phyloP scores from a whole-genome alignment of 2,888 invertebrate species.

The Phlogophora meticulosa region DNA sequence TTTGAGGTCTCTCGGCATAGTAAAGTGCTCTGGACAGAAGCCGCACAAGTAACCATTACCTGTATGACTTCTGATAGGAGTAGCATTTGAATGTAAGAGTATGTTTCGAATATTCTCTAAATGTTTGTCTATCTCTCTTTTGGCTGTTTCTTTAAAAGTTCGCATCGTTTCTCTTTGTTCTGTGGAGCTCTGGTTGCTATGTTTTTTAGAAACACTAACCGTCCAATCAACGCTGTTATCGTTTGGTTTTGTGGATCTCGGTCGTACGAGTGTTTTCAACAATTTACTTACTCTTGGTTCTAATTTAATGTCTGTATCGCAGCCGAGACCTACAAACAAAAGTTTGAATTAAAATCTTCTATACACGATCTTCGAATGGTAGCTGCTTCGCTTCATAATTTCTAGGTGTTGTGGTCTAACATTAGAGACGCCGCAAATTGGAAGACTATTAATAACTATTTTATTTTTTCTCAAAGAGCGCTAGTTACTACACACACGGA shows the following conservation, averaged over 20 bases:
- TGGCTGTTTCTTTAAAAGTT: neutral
- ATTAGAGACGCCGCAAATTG: neutral
- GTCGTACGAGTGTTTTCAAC: conserved; percentile 34
- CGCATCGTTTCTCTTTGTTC: conserved; percentile 6
- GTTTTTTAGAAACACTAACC: conserved; percentile 46
- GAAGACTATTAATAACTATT: neutral
- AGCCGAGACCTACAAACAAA: conserved; percentile 71
- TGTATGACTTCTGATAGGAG: conserved; percentile 74
- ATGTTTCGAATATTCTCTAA: conserved; percentile 73
- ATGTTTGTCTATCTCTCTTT: conserved; percentile 53
- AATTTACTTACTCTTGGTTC: conserved; percentile 47
- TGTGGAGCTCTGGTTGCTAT: neutral
- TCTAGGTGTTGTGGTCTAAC: neutral
- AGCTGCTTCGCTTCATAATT: neutral
- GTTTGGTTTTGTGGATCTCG: conserved; percentile 30
- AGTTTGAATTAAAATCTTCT: conserved; percentile 44
- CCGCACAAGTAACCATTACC: conserved; percentile 76
- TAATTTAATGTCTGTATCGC: conserved; percentile 58
- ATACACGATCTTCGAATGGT: neutral
- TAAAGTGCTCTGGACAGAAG: conserved; percentile 72
- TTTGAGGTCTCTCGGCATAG: conserved; percentile 74
- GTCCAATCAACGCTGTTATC: conserved; percentile 43
- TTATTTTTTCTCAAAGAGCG: no score
- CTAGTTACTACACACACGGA: no score
- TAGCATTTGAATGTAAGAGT: conserved; percentile 76